A percentile compares a stretch with the other conserved stretches of the same genome.
These are phyloP conservation scores for Netelia inedita DNA, from an alignment of 2,888 invertebrate species.

Conservation along the genomic window DNA sequence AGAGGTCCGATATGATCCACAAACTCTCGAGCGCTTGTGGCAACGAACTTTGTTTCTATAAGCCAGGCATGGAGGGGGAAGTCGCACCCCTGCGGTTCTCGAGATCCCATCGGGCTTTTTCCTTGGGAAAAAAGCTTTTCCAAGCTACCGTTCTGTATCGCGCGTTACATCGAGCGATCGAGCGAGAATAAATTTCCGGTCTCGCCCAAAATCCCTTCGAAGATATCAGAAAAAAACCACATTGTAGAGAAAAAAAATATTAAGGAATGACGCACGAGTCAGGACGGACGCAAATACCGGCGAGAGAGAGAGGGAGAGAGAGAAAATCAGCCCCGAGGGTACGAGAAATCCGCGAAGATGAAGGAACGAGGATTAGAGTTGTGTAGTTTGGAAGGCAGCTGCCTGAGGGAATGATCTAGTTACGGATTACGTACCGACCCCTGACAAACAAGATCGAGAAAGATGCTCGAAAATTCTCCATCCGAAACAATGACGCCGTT, in stretches of 20 bases:
- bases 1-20: slow-evolving; percentile 33
- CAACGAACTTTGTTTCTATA: slow-evolving; percentile 47
- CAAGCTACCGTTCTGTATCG: slow-evolving; percentile 17
- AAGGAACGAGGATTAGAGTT: neutral
- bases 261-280: neutral
- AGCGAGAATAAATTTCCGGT: slow-evolving; percentile 55
- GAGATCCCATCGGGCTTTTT: slow-evolving; percentile 41
- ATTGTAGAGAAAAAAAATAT: slow-evolving; percentile 16
- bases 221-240: slow-evolving; percentile 18
- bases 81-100: slow-evolving; percentile 1
- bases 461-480: no score
- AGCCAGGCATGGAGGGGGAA: slow-evolving; percentile 36
- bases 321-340: neutral
- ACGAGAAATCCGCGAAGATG: no score
- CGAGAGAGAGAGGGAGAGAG: neutral
- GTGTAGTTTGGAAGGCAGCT: neutral
- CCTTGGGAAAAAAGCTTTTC: slow-evolving; percentile 41
- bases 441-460: no score
- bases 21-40: slow-evolving; percentile 40
- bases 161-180: slow-evolving; percentile 27
- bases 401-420: no score
- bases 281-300: neutral
- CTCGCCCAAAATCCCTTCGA: slow-evolving; percentile 30
- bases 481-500: no score
- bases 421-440: no score